These are phyloP conservation scores for Rhynchomys soricoides DNA, from an alignment of 2,113 vertebrate genomes.

Conservation along the genomic window DNA sequence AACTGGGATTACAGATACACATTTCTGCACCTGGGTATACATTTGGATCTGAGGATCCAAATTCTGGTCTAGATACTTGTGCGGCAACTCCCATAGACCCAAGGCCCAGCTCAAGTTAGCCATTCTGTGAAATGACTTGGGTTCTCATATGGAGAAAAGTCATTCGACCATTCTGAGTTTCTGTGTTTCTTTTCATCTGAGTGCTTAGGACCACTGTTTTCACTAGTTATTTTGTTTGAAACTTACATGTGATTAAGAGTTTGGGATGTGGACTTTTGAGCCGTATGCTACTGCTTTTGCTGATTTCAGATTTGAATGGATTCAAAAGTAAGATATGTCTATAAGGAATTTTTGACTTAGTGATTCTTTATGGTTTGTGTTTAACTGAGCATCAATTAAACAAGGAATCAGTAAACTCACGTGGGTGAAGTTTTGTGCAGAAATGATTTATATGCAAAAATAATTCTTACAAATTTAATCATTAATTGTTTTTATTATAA, in stretches of 20 bases:
- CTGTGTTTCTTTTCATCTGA: too few species aligned
- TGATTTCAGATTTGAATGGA: not conserved
- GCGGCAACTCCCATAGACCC: not conserved
- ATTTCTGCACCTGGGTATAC: not conserved
- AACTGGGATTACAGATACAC: not conserved
- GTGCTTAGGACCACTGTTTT: not conserved
- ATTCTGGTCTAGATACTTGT: not conserved
- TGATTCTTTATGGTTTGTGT: not conserved
- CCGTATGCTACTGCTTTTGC: not conserved
- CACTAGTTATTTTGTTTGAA: slow-evolving; percentile 29
- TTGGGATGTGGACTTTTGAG: not conserved
- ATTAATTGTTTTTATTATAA: not conserved
- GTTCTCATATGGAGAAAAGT: too few species aligned
- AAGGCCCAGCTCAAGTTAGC: not conserved
- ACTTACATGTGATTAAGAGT: not conserved
- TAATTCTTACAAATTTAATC: not conserved
- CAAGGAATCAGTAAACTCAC: not conserved
- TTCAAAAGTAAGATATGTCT: not conserved
- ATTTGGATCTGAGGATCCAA: not conserved
- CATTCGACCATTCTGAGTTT: too few species aligned
- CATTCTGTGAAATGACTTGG: not conserved
- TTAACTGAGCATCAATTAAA: not conserved
- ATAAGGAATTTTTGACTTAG: not conserved
- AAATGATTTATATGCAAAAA: not conserved
- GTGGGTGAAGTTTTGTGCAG: not conserved